Conservation (phyloP, 2,113 vertebrate genomes). For the Zosterops pallidus region DNA sequence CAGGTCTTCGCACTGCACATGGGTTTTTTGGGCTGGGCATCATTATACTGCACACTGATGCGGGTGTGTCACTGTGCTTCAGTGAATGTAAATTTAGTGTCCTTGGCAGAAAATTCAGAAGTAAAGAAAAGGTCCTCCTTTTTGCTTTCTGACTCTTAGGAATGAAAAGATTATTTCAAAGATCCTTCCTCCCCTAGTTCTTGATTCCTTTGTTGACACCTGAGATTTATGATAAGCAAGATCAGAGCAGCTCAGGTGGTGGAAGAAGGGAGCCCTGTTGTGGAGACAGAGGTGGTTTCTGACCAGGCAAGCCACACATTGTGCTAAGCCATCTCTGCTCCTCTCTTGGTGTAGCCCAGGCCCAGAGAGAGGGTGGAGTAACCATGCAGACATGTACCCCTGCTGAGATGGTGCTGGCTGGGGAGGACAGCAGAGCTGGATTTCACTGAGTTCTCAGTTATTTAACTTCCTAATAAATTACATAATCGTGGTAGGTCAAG, state of each 20-base stretch:
- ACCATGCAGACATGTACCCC: not conserved
- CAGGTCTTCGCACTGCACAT: fast-evolving
- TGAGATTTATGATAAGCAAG: not conserved
- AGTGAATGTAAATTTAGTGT: not conserved
- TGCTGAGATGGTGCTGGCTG: not conserved
- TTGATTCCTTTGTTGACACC: not conserved
- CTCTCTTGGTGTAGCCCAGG: not conserved
- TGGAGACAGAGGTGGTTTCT: not conserved
- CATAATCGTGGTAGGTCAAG: not conserved
- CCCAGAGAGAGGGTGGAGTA: not conserved
- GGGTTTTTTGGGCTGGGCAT: not conserved
- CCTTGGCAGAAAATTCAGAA: not conserved
- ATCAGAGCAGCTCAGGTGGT: not conserved
- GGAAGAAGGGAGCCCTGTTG: not conserved
- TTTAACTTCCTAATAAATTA: not conserved
- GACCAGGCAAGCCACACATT: not conserved
- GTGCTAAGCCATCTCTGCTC: not conserved
- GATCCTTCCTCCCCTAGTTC: not conserved
- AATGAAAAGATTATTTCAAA: not conserved
- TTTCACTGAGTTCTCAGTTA: not conserved
- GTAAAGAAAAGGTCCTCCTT: not conserved
- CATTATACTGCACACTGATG: not conserved
- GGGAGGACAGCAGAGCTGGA: not conserved
- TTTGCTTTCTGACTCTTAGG: not conserved
- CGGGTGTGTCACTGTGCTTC: not conserved